phyloP scores from a whole-genome alignment of 2,888 invertebrate species.

The Drosophila kokeensis region DNA sequence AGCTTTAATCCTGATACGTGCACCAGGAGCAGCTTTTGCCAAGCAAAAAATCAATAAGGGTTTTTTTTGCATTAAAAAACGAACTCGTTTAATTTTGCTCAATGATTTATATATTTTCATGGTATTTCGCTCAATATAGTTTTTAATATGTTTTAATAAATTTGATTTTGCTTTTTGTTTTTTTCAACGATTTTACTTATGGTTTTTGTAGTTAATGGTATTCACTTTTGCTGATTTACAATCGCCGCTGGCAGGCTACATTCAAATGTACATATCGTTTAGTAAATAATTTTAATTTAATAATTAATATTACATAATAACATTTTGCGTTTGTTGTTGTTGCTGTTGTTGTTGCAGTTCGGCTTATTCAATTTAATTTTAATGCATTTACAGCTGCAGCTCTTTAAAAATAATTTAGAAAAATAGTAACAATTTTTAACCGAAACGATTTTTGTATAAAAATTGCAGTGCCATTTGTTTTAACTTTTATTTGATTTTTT shows the following conservation, averaged over 20 bases:
- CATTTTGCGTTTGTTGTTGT: conserved; percentile 45
- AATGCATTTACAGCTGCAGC: conserved; percentile 54
- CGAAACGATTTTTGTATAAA: conserved; percentile 62
- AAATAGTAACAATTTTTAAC: conserved; percentile 68
- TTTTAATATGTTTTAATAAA: conserved; percentile 63
- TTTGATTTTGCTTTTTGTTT: conserved; percentile 43
- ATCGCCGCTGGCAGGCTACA: conserved; percentile 59
- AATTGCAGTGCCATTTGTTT: conserved; percentile 62
- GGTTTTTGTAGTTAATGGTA: conserved; percentile 43
- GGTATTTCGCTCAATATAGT: conserved; percentile 78
- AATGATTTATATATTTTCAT: conserved; percentile 79
- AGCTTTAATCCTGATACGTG: not conserved
- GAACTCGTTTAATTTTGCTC: conserved; percentile 52
- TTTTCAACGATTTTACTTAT: conserved; percentile 56
- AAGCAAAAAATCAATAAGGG: not conserved
- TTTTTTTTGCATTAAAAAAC: conserved; percentile 2
- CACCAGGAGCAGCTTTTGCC: not conserved
- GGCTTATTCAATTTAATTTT: conserved; percentile 32
- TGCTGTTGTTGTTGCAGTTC: conserved; percentile 12
- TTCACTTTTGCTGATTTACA: conserved; percentile 71
- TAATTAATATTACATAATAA: conserved; percentile 77
- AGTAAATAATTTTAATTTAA: conserved; percentile 69
- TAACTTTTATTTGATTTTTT: conserved; percentile 12
- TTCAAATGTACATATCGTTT: conserved; percentile 73
- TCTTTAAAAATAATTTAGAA: conserved; percentile 64